A percentile compares a stretch with the other conserved stretches of the same genome.
Conservation (phyloP, 2,113 vertebrate genomes). For the Forbesichthys agassizii region DNA sequence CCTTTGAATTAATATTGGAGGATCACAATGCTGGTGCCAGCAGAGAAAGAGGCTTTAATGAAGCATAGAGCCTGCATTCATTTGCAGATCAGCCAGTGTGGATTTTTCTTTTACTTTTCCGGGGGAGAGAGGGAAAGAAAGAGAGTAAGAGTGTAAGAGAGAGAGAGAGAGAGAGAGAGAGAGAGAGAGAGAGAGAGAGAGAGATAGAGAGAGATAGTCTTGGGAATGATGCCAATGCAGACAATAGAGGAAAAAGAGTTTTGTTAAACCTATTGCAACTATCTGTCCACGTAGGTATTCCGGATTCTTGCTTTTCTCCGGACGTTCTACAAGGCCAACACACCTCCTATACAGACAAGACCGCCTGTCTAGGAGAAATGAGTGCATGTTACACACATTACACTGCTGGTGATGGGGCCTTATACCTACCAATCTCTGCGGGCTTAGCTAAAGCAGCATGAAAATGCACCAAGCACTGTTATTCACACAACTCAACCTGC, state of each 20-base stretch:
- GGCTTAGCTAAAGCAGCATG: conserved; percentile 21
- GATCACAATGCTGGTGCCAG: conserved; percentile 99
- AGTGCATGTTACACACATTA: conserved; percentile 68
- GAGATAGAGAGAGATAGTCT: conserved; percentile 24
- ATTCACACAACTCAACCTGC: conserved; percentile 29
- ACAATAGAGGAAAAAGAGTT: neutral
- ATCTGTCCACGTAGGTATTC: neutral
- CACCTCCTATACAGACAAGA: conserved; percentile 4
- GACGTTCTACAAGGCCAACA: conserved; percentile 38
- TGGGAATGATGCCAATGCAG: conserved; percentile 43
- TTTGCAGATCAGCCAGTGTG: conserved; percentile 98
- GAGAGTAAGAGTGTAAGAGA: neutral
- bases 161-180: conserved; percentile 2
- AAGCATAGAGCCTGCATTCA: conserved; percentile 99
- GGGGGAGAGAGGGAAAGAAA: neutral
- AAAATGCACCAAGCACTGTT: conserved; percentile 38
- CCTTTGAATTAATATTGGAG: conserved; percentile 99
- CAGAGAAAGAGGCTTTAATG: conserved; percentile 99
- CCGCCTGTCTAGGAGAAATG: conserved; percentile 51
- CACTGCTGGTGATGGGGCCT: conserved; percentile 60
- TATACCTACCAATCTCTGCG: conserved; percentile 49
- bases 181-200: neutral
- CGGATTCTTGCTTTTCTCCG: too few relatives aligned
- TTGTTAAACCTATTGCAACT: neutral
- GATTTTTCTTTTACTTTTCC: conserved; percentile 55